phyloP scores from a whole-genome alignment of 1,140 invertebrate species.

The Gyrodactylus salaris region DNA sequence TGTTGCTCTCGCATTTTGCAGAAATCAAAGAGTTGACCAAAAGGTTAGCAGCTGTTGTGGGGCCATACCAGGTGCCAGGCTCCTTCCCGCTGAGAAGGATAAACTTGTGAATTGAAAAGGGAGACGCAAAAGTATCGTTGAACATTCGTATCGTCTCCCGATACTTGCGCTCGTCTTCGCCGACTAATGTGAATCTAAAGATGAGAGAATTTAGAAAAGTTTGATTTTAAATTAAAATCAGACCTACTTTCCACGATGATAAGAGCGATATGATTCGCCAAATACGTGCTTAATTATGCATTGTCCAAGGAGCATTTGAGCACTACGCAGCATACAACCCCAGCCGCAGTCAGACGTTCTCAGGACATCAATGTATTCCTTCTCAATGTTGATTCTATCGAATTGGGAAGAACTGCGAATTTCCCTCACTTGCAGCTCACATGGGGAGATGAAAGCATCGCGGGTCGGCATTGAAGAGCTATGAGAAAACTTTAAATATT shows the following conservation, averaged over 20 bases:
- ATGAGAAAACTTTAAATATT: neutral
- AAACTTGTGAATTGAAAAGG: conserved; percentile 87
- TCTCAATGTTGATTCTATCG: neutral
- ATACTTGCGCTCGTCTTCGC: conserved; percentile 37
- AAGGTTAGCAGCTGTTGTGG: conserved; percentile 53
- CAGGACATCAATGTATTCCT: neutral
- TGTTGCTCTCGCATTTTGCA: neutral
- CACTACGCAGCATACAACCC: conserved; percentile 93
- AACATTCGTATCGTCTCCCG: conserved; percentile 54
- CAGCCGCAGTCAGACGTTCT: conserved; percentile 49
- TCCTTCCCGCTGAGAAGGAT: conserved; percentile 65
- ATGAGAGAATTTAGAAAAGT: neutral
- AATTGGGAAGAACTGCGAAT: neutral
- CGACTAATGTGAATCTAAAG: neutral
- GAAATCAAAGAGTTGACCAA: neutral
- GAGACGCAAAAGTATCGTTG: conserved; percentile 47
- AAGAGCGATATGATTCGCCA: conserved; percentile 10
- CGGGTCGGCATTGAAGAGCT: neutral
- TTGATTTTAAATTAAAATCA: neutral
- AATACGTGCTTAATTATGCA: conserved; percentile 32
- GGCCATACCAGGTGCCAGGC: conserved; percentile 95
- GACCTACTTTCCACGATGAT: neutral
- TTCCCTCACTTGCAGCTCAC: neutral
- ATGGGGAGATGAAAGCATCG: neutral
- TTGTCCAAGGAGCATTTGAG: conserved; percentile 90